phyloP scores from a whole-genome alignment of 1,140 invertebrate species.

The Drosophila tsacasi region DNA sequence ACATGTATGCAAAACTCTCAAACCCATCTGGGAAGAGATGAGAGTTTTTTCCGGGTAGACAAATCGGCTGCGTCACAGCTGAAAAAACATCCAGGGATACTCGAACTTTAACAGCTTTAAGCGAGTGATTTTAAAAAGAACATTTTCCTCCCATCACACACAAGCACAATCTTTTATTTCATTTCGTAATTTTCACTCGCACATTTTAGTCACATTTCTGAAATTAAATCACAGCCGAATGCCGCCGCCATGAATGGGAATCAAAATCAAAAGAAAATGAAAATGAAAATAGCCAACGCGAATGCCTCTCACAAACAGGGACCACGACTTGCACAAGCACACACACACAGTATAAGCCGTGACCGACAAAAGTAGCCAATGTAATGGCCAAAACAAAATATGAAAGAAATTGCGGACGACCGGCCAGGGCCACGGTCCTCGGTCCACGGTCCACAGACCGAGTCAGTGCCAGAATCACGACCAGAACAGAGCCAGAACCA shows the following conservation, averaged over 20 bases:
- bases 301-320: slow-evolving; percentile 38
- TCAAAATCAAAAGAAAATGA: slow-evolving; percentile 66
- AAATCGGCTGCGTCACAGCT: slow-evolving; percentile 22
- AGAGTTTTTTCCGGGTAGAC: slow-evolving; percentile 20
- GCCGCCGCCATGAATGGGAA: slow-evolving; percentile 54
- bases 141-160: background rate
- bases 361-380: slow-evolving; percentile 75
- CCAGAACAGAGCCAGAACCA: slow-evolving; percentile 37
- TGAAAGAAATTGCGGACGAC: slow-evolving; percentile 60
- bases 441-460: background rate
- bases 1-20: slow-evolving; percentile 12
- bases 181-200: slow-evolving; percentile 59
- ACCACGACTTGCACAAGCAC: slow-evolving; percentile 13
- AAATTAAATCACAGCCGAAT: slow-evolving; percentile 72
- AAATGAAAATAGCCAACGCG: slow-evolving; percentile 61
- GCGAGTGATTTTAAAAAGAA: slow-evolving; percentile 22
- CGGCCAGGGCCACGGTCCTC: slow-evolving; percentile 35
- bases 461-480: slow-evolving; percentile 18
- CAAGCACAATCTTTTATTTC: slow-evolving; percentile 30
- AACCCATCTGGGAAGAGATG: slow-evolving; percentile 8
- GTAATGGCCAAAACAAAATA: slow-evolving; percentile 77
- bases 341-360: slow-evolving; percentile 26
- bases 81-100: background rate
- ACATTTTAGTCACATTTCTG: slow-evolving; percentile 74
- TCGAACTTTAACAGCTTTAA: slow-evolving; percentile 28